phyloP scores from a whole-genome alignment of 2,888 invertebrate genomes.

The Melinaea marsaeus region DNA sequence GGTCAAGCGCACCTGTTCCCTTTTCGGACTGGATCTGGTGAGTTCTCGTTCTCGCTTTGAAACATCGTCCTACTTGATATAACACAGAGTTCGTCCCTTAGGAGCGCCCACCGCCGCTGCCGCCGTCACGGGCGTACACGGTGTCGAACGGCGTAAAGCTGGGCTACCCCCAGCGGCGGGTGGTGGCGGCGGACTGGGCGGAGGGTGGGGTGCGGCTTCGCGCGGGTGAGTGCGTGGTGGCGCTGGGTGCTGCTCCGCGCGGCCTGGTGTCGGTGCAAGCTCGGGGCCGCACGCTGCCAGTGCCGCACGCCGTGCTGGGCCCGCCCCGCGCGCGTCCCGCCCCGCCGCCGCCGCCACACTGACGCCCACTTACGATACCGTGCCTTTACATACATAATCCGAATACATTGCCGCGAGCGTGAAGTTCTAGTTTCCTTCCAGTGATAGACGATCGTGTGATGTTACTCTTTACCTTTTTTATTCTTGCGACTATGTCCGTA shows the following conservation, averaged over 20 bases:
- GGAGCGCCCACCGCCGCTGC: constrained; percentile 95
- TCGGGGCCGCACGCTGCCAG: constrained; percentile 54
- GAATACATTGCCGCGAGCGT: background rate
- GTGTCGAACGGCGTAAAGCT: constrained; percentile 93
- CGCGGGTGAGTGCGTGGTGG: constrained; percentile 92
- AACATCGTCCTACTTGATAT: background rate
- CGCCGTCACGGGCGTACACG: constrained; percentile 93
- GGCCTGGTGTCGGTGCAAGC: constrained; percentile 91
- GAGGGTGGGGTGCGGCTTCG: constrained; percentile 68
- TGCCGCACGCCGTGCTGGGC: constrained; percentile 67
- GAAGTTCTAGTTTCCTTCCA: no score
- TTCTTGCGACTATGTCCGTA: no score
- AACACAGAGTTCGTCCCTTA: constrained; percentile 44
- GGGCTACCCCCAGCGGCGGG: constrained; percentile 93
- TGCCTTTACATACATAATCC: constrained; percentile 13
- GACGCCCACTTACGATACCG: constrained; percentile 39
- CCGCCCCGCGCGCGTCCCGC: constrained; percentile 57
- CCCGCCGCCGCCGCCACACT: constrained; percentile 49
- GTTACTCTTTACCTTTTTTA: no score
- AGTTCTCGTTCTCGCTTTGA: constrained; percentile 37
- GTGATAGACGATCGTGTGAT: no score
- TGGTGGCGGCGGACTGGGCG: constrained; percentile 92
- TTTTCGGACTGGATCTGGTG: constrained; percentile 93
- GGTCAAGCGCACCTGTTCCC: constrained; percentile 92
- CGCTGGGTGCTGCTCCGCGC: constrained; percentile 91